Evolutionary conservation across 2,888 invertebrate genomes (phyloP), one percentile per base, ranked within the genome.

Genomic region (Drosophila paramelanica): DNA sequence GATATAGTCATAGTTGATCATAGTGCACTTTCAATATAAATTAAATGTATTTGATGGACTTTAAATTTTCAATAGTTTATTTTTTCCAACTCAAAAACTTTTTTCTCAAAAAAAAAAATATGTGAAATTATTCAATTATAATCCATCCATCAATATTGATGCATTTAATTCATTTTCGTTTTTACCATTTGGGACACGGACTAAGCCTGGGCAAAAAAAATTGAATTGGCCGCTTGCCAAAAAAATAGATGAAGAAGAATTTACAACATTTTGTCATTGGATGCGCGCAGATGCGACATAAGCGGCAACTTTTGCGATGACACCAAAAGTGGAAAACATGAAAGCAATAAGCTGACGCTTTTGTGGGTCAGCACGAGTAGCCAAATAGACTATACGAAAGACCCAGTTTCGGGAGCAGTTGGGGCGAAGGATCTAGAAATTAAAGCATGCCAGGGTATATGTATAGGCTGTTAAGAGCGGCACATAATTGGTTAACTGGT

Each of bases 321-420:
- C 73, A 82, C 60, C 42, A 45, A 67, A 84, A 33, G 11, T 45
- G 77, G 57, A 67, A 70, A 68, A 73, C 86, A 82, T 73, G 55
- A 70, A 62, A 69, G 81, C 88, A 85, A 85, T 82, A 88, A 88
- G 86, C 67, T 73, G 45, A 45, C 42, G 45, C 67, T 67, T 79
- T 82, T 88, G 77, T 88, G 88, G 81, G 81, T 88, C 81, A 81
- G 45, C 73, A 64, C 56, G 59, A 53, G 39, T 41, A 36, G 27
- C 42, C 41, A 60, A 58, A 52, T 51, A 66, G 61, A 51, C 36
- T 42, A 36, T 43, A 52, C 17, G 43, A 20, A 53, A 49, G 8
- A 13, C 41, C 45, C 33, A 17, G 13, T 3, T 7, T 7, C 14
- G 14, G 7, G 7, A 23, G 39, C n/a, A n/a, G 25, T 23, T n/a